Evolutionary conservation across 1,140 invertebrate genomes (phyloP).

Genomic region (Antheraea pernyi): DNA sequence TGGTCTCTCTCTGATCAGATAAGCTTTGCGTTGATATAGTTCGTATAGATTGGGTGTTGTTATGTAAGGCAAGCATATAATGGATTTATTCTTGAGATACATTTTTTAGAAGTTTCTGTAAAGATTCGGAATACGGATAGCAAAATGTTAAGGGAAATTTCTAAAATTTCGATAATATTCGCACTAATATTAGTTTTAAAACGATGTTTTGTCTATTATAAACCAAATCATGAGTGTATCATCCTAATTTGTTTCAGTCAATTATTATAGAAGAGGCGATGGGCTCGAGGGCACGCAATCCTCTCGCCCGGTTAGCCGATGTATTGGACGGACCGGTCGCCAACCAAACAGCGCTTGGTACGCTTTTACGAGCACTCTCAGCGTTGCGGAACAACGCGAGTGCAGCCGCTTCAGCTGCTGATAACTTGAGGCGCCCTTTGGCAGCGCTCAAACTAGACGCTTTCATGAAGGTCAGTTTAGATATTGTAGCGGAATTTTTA

Average conservation of each 20-base stretch:
- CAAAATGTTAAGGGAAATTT: too few relatives aligned
- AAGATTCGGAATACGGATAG: too few relatives aligned
- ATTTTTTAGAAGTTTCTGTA: too few relatives aligned
- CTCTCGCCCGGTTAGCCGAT: conserved; percentile 85
- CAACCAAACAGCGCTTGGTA: conserved; percentile 86
- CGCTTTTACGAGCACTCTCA: conserved; percentile 83
- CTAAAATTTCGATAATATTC: too few relatives aligned
- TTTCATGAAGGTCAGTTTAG: conserved; percentile 77
- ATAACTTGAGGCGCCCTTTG: conserved; percentile 86
- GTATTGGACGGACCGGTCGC: conserved; percentile 86
- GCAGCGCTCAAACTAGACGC: conserved; percentile 83
- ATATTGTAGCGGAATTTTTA: not conserved
- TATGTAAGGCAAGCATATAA: too few relatives aligned
- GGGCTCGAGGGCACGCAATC: conserved; percentile 83
- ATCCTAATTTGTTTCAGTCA: conserved; percentile 53
- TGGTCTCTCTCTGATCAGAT: too few relatives aligned
- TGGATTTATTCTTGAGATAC: too few relatives aligned
- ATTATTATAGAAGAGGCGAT: conserved; percentile 82
- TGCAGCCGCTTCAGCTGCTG: conserved; percentile 84
- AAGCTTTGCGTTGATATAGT: too few relatives aligned
- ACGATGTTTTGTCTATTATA: too few relatives aligned
- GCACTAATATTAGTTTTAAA: too few relatives aligned
- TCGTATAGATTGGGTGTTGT: too few relatives aligned
- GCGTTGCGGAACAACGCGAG: conserved; percentile 85
- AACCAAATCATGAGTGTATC: not conserved